These are phyloP conservation scores for Coregonus clupeaformis DNA, from an alignment of 2,113 vertebrate genomes.

Conservation along the genomic window DNA sequence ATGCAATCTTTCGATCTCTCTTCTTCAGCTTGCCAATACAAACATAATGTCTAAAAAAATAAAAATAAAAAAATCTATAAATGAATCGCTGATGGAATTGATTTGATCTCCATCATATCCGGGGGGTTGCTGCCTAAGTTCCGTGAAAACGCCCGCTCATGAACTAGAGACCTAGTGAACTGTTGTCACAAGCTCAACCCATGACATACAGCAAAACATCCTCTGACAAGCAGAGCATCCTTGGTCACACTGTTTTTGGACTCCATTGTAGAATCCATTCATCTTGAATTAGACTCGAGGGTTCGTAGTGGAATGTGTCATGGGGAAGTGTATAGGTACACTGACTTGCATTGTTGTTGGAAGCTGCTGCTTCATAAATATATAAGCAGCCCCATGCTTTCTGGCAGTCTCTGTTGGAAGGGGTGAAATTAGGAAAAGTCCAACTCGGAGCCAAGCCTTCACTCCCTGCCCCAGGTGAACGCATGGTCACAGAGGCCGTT, in stretches of 20 bases:
- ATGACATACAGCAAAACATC: background rate
- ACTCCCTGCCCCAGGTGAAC: conserved; percentile 1
- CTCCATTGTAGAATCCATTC: conserved; percentile 3
- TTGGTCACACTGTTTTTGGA: background rate
- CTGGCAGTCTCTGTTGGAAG: background rate
- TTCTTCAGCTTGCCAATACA: too few relatives aligned
- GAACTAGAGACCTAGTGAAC: background rate
- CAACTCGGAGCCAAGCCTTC: too few relatives aligned
- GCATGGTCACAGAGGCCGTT: background rate
- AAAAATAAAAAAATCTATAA: too few relatives aligned
- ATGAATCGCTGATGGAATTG: background rate
- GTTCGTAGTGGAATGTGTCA: conserved; percentile 5
- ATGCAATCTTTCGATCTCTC: too few relatives aligned
- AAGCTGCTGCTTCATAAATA: background rate
- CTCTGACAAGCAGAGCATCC: background rate
- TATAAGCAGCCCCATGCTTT: background rate
- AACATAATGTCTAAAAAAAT: too few relatives aligned
- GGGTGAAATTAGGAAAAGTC: conserved; percentile 12
- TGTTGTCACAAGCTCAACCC: background rate
- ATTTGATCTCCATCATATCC: background rate
- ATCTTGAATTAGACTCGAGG: background rate
- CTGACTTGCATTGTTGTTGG: background rate
- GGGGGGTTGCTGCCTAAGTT: background rate
- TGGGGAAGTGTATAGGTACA: background rate
- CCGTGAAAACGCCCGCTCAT: background rate